phyloP scores from a whole-genome alignment of 2,113 vertebrate genomes.

The Pedionomus torquatus region DNA sequence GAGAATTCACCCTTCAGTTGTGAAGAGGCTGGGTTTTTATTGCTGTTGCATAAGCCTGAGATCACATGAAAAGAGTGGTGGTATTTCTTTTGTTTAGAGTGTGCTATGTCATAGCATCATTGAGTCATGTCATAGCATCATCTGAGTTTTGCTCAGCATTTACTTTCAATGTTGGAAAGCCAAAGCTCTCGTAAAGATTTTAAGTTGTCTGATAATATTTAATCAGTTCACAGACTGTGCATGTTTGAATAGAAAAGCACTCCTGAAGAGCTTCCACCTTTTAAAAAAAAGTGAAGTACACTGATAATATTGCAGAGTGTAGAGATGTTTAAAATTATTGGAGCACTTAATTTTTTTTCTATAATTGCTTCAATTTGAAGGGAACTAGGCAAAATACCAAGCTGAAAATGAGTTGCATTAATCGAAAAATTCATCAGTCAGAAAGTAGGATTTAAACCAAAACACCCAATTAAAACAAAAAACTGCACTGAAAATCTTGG shows the following conservation, averaged over 20 bases:
- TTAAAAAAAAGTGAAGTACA: slow-evolving; percentile 29
- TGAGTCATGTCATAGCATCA: background rate
- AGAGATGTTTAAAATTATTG: slow-evolving; percentile 65
- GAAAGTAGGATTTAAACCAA: slow-evolving; percentile 61
- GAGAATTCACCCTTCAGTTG: background rate
- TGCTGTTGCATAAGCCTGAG: background rate
- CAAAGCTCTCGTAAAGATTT: slow-evolving; percentile 16
- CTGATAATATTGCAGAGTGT: slow-evolving; percentile 27
- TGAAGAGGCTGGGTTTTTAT: background rate
- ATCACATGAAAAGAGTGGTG: background rate
- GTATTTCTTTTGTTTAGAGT: background rate
- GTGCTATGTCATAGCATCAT: background rate
- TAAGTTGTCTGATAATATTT: slow-evolving; percentile 39
- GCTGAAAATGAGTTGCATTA: slow-evolving; percentile 61
- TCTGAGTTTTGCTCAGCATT: slow-evolving; percentile 3
- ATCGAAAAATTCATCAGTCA: slow-evolving; percentile 62
- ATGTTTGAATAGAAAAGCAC: slow-evolving; percentile 38
- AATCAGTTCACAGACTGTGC: slow-evolving; percentile 8
- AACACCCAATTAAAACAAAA: slow-evolving; percentile 16
- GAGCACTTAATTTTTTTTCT: slow-evolving; percentile 67
- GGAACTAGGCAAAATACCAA: slow-evolving; percentile 70
- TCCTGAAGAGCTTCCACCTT: slow-evolving; percentile 65
- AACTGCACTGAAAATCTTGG: background rate
- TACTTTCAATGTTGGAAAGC: background rate
- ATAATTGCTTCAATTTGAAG: slow-evolving; percentile 67